Evolutionary conservation across 1,140 invertebrate species (phyloP), one percentile per base, ranked within the genome.

Genomic region (Bombus ignitus): DNA sequence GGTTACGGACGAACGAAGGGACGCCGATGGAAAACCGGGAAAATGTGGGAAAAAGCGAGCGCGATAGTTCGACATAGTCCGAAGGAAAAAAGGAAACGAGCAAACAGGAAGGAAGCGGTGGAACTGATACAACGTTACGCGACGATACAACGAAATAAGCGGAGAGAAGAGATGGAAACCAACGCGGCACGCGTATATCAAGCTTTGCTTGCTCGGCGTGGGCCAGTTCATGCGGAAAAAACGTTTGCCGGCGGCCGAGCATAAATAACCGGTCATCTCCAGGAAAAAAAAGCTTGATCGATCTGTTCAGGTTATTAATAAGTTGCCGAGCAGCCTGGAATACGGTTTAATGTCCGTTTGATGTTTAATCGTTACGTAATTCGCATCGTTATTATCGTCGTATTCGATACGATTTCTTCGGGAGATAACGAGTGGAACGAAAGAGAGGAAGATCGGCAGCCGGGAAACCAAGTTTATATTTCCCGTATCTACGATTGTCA

Each of bases 71-170:
- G 76, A 74, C 62, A 37, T 81, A 18, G 42, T 65, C 8, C 9
- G 75, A 66, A 32, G 35, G 18, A 32, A 80, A 62, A 66, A 53
- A 44, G 35, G 39, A 47, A 57, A 25, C 68, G 22, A 25, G 8
- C 35, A 18, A 59, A n/a, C 22, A 9, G 28, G 75, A 53, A 75
- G 73, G 72, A 66, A 75, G n/a, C 32, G 59, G 74, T 28, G 62
- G 44, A 68, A 75, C 77, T 62, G 88, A 89, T 89, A 86, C 82
- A 80, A 85, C 44, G 44, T 15, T 15, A 85, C 83, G 87, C 44
- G 72, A 68, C 66, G 81, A 37, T 77, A 85, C 57, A 73, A 70
- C 59, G 77, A 39, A 74, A 88, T 74, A 85, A 66, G 72, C 39
- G 87, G 53, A 62, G 65, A 78, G 74, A 78, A 83, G 65, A 81